A percentile compares a stretch with the other conserved stretches of the same genome.
Conservation (phyloP, 2,888 invertebrate genomes). For the Idaea straminata region DNA sequence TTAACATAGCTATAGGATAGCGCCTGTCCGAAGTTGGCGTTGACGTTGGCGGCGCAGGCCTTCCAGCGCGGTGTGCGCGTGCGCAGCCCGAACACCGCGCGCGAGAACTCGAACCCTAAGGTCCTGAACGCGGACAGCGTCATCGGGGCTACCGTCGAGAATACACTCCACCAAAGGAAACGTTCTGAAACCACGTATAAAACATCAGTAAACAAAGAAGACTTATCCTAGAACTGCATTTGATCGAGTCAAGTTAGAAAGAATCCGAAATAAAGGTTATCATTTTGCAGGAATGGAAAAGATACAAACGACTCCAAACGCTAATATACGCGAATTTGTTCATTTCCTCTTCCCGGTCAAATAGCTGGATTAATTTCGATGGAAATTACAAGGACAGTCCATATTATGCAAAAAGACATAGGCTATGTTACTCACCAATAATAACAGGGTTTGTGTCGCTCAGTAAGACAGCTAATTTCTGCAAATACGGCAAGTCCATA, state of each 20-base stretch:
- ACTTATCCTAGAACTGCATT: no score
- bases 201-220: no score
- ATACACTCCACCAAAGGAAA: slow-evolving; percentile 86
- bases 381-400: no score
- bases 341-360: no score
- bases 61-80: slow-evolving; percentile 84
- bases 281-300: no score
- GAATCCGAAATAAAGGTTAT: no score
- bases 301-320: no score
- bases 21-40: slow-evolving; percentile 83
- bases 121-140: slow-evolving; percentile 79
- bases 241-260: no score
- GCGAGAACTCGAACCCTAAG: slow-evolving; percentile 83
- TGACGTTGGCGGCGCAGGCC: slow-evolving; percentile 82
- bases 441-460: slow-evolving; percentile 73
- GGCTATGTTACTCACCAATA: slow-evolving; percentile 67
- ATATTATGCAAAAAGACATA: not conserved
- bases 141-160: slow-evolving; percentile 82
- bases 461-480: slow-evolving; percentile 79
- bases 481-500: slow-evolving; percentile 83
- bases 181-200: slow-evolving; percentile 71
- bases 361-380: no score
- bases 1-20: slow-evolving; percentile 83
- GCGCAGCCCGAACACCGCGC: slow-evolving; percentile 82
- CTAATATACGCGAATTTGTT: no score